These are phyloP conservation scores for Bombus cullumanus DNA, from an alignment of 1,140 invertebrate species.

Conservation along the genomic window DNA sequence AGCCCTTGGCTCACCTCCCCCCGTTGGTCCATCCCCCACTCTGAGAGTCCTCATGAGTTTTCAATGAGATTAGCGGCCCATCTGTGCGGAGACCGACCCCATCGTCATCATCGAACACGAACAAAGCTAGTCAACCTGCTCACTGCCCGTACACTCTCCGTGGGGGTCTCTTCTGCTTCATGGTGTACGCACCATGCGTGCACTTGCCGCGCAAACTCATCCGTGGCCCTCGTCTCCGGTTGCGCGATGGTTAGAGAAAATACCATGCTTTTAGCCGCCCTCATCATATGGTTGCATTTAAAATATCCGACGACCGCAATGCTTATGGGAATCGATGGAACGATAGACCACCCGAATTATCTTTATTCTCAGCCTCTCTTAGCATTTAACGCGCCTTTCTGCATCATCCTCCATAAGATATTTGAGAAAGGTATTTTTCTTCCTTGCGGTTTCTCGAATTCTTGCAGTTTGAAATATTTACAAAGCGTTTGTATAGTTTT, in stretches of 20 bases:
- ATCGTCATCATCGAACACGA: constrained; percentile 78
- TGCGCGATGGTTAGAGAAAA: constrained; percentile 58
- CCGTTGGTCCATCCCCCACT: constrained; percentile 57
- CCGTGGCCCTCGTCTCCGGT: constrained; percentile 14
- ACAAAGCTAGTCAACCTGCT: constrained; percentile 82
- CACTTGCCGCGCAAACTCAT: constrained; percentile 75
- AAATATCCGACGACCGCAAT: constrained; percentile 74
- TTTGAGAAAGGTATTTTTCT: too few species aligned
- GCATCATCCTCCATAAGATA: background rate
- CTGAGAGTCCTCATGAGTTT: constrained; percentile 83
- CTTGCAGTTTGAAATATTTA: too few species aligned
- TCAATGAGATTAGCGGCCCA: constrained; percentile 83
- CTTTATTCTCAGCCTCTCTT: background rate
- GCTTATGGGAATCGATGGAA: constrained; percentile 39
- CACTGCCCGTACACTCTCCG: constrained; percentile 72
- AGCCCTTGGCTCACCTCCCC: constrained; percentile 55
- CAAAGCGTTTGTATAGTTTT: background rate
- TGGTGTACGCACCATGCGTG: constrained; percentile 67
- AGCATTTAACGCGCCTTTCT: too few species aligned
- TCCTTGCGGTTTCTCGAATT: background rate
- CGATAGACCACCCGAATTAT: background rate
- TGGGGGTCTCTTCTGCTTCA: constrained; percentile 66
- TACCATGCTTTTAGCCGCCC: constrained; percentile 70
- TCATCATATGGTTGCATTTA: constrained; percentile 79
- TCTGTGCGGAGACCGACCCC: constrained; percentile 80